Evolutionary conservation across 1,140 invertebrate species (phyloP).

Genomic region (Octopus bimaculoides): DNA sequence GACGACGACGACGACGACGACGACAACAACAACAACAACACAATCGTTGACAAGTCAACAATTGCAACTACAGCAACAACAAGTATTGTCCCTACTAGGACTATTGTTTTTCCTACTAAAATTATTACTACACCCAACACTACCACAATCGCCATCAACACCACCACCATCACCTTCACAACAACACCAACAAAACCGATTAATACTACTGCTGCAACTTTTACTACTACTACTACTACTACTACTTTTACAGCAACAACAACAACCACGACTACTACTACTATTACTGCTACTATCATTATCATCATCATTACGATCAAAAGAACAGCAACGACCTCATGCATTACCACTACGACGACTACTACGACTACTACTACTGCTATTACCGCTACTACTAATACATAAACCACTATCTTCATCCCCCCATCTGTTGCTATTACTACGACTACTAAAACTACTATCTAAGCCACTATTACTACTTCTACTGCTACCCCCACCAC

Average conservation of each 20-base stretch:
- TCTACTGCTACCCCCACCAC: too few relatives aligned
- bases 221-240: background rate
- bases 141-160: too few relatives aligned
- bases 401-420: background rate
- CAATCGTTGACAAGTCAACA: too few relatives aligned
- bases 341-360: background rate
- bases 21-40: too few relatives aligned
- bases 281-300: constrained; percentile 18
- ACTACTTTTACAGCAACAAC: constrained; percentile 16
- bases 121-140: too few relatives aligned
- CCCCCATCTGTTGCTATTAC: too few relatives aligned
- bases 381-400: constrained; percentile 13
- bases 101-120: too few relatives aligned
- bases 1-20: too few relatives aligned
- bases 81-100: too few relatives aligned
- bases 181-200: background rate
- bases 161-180: background rate
- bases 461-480: too few relatives aligned
- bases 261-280: constrained; percentile 17
- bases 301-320: constrained; percentile 12
- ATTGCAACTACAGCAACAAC: too few relatives aligned
- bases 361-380: background rate
- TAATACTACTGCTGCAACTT: background rate
- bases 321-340: constrained; percentile 1
- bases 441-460: too few relatives aligned